Evolutionary conservation across 2,113 vertebrate genomes (phyloP), one percentile per base, ranked within the genome.

Genomic region (Mormyrus lacerda): DNA sequence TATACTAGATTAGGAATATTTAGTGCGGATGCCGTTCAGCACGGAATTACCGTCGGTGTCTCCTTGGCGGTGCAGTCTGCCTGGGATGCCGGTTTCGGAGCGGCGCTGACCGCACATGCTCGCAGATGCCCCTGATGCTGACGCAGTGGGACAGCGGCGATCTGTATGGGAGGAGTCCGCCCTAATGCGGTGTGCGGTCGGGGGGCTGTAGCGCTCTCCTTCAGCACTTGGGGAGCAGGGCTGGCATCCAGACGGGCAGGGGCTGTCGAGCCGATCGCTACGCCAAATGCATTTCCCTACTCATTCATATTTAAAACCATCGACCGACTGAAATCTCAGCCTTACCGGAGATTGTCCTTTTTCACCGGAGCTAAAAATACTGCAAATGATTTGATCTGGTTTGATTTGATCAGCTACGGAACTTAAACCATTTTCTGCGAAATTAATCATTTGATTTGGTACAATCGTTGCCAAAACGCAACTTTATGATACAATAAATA

Each of bases 111-210:
- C 50, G 89, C 90, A 90, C 92, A n/a, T 87, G 87, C 79, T 65
- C 89, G 87, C 89, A 58, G 82, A 69, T 92, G 24, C 88, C 90
- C 90, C 55, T 91, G 93, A 91, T 93, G 94, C 93, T 95, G 95
- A 95, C 94, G 96, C 95, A 94, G 94, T 91, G 93, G 93, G 91
- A 91, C 93, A 91, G 88, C 44, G 90, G 91, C 92, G 90, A 90
- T 91, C 93, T 93, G 94, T 92, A 93, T 87, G 94, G 95, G 96
- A 94, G 97, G 96, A 96, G 97, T 94, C 91, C 94, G 91, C 89
- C 85, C 88, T 88, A 92, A 94, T 92, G 94, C 94, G 93, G 93
- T 94, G 94, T 90, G 93, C 93, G 92, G 88, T 24, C 86, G 90
- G 50, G 89, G 90, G 87, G 93, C 91, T 90, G 90, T 91, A 91